Conservation (phyloP, 2,113 vertebrate genomes). For the Serinus canaria region DNA sequence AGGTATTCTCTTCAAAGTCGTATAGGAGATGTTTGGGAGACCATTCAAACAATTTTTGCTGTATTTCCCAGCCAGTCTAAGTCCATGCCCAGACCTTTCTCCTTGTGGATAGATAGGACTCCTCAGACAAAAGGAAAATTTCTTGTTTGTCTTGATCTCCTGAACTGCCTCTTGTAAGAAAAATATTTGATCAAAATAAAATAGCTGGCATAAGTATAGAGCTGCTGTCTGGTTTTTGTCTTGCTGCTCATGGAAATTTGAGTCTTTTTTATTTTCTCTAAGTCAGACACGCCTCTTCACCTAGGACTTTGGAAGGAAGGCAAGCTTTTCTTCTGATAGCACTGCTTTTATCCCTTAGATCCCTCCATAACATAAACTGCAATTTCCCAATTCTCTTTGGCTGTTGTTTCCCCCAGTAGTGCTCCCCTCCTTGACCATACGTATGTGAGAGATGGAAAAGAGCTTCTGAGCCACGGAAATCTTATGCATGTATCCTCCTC, state of each 20-base stretch:
- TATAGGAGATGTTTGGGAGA: background rate
- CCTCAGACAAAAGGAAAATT: background rate
- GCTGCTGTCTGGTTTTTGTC: background rate
- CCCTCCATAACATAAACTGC: background rate
- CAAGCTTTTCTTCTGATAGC: background rate
- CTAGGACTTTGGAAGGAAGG: background rate
- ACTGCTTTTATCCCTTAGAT: background rate
- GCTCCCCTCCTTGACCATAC: background rate
- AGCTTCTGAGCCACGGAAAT: background rate
- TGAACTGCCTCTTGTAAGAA: background rate
- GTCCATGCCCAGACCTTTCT: background rate
- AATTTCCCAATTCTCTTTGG: background rate
- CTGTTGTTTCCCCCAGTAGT: background rate
- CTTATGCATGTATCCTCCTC: background rate
- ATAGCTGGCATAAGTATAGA: background rate
- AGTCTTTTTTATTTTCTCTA: background rate
- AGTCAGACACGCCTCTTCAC: background rate
- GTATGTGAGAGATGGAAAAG: background rate
- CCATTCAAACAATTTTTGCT: background rate
- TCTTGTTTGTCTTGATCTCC: background rate
- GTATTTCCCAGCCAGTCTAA: background rate
- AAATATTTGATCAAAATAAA: background rate
- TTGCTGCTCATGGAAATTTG: background rate
- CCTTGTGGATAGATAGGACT: background rate
- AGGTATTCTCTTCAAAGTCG: background rate